Conservation (phyloP, 2,797 vertebrate species). For the Saguinus oedipus region DNA sequence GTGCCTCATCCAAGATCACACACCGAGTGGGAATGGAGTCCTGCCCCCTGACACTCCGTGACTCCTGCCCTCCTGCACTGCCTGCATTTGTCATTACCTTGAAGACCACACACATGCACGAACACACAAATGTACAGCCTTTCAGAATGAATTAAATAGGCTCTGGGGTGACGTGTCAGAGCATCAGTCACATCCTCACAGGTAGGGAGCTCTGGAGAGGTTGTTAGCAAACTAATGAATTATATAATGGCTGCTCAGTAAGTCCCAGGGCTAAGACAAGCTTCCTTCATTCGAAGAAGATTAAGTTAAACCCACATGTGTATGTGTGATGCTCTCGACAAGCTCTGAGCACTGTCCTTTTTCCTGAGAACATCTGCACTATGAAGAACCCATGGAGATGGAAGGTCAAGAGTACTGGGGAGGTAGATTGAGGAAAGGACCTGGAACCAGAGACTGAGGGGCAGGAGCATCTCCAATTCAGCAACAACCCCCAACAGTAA, state of each 20-base stretch:
- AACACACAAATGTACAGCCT: background rate
- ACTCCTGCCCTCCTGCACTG: background rate
- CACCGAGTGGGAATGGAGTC: background rate
- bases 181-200: background rate
- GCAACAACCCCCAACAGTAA: background rate
- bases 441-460: background rate
- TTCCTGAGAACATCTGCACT: background rate
- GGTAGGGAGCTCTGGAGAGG: slow-evolving; percentile 27
- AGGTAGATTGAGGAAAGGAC: background rate
- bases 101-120: background rate
- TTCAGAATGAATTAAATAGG: slow-evolving; percentile 20
- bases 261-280: slow-evolving; percentile 34
- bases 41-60: background rate
- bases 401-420: background rate
- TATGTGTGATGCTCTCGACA: background rate
- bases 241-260: background rate
- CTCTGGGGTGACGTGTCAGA: slow-evolving; percentile 23
- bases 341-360: background rate
- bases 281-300: slow-evolving; percentile 1
- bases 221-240: slow-evolving; percentile 61
- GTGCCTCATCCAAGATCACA: slow-evolving; percentile 5
- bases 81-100: background rate
- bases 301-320: background rate
- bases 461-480: background rate
- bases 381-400: background rate